Evolutionary conservation across 2,113 vertebrate genomes (phyloP), one percentile per base, ranked within the genome.

Genomic region (Ranitomeya variabilis): DNA sequence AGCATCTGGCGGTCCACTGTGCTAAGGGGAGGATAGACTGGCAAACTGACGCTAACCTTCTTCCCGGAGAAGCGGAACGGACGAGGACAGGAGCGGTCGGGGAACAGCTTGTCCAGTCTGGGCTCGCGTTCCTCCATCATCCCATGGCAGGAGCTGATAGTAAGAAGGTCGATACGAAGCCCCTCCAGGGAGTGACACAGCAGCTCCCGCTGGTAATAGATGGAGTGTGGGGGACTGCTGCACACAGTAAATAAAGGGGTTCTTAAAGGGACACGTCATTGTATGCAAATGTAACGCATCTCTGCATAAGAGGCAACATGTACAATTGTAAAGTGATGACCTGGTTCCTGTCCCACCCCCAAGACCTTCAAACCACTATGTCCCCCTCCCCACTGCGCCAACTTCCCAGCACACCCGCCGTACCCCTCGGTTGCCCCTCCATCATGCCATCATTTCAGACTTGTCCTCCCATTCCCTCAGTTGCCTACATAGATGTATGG

Each of bases 141-240:
- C 80, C 97, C 96, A 0, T 96, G 96, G 92, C 96, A 97, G 0
- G 97, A 99, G 85, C 96, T 97, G 93, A 99, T 90, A 3, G 98
- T 99, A 86, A 99, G 94, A 90, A 99, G 95, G 91, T 99, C 98
- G 67, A 99, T 97, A 0, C 97, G 94, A 87, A 96, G 96, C 31
- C 96, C 96, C 90, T 99, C 98, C 91, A 99, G 93, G 5, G 98
- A 99, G 91, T 95, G 92, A 93, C 98, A 99, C 16, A 99, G 95
- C 91, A 97, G 89, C 94, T 99, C 98, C 57, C 98, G 95, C 86
- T 98, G 97, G 91, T 98, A 99, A 88, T 99, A 99, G 71, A 99
- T 94, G 0, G 94, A 93, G 89, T 95, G 96, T 0, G 93, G 91
- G 10, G 96, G 91, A 88, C 98, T 99, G 89, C 0, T 64, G 15